A percentile compares a stretch with the other conserved stretches of the same genome.
phyloP scores from a whole-genome alignment of 2,113 vertebrate genomes.

The Rhea pennata region DNA sequence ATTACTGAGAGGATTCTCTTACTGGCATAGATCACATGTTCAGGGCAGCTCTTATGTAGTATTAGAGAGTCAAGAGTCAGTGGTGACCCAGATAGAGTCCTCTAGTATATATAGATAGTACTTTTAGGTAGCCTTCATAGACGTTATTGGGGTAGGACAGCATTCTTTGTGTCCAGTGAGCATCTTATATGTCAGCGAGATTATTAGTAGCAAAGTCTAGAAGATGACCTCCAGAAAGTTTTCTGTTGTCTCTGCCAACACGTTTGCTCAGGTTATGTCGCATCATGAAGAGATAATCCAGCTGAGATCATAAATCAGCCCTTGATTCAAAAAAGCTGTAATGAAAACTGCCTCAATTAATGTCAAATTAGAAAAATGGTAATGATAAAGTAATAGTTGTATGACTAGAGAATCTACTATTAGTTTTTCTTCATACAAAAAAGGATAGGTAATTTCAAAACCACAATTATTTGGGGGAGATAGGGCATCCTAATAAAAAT shows the following conservation, averaged over 20 bases:
- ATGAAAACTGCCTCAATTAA: not conserved
- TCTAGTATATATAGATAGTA: not conserved
- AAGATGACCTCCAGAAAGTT: not conserved
- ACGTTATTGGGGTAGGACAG: not conserved
- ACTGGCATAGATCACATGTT: not conserved
- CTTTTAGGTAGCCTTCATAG: not conserved
- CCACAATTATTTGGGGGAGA: not conserved
- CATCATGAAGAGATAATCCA: not conserved
- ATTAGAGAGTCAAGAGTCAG: not conserved
- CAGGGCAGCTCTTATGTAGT: not conserved
- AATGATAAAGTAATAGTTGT: rapidly evolving
- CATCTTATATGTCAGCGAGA: not conserved
- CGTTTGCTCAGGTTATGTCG: rapidly evolving
- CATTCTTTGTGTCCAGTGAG: not conserved
- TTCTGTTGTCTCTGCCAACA: not conserved
- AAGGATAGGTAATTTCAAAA: not conserved
- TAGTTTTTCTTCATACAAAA: not conserved
- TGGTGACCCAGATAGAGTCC: not conserved
- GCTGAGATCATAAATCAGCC: not conserved
- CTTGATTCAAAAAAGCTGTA: not conserved
- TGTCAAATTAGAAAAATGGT: not conserved
- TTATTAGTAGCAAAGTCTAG: not conserved
- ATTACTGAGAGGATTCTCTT: not conserved
- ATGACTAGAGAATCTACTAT: not conserved
- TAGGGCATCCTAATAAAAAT: not conserved